Evolutionary conservation across 2,888 invertebrate species (phyloP).

Genomic region (Boloria selene): DNA sequence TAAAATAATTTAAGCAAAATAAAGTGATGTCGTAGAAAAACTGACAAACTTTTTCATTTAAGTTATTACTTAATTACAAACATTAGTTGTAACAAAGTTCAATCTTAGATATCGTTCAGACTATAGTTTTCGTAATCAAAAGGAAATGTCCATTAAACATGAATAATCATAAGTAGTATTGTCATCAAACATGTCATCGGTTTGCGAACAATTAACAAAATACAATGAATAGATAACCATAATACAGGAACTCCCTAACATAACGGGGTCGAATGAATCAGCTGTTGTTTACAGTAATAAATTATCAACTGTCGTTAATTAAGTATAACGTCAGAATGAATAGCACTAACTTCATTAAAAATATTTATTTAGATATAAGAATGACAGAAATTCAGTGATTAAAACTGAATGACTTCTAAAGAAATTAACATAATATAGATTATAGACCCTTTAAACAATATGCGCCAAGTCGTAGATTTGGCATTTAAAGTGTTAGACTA

Average conservation of each 20-base stretch:
- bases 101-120: background rate
- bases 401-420: no score
- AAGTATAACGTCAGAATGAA: conserved; percentile 21
- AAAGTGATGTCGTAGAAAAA: background rate
- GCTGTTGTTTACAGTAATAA: conserved; percentile 51
- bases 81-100: background rate
- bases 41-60: background rate
- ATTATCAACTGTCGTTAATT: conserved; percentile 41
- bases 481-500: no score
- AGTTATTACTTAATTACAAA: background rate
- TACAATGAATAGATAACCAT: conserved; percentile 43
- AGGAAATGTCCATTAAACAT: conserved; percentile 21
- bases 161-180: conserved; percentile 18
- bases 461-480: no score
- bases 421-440: no score
- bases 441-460: no score
- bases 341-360: no score
- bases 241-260: conserved; percentile 44
- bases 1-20: no score
- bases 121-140: conserved; percentile 1
- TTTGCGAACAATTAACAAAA: conserved; percentile 42
- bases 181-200: conserved; percentile 30
- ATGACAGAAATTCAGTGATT: no score
- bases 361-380: no score
- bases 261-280: conserved; percentile 60